Percentiles rank a stretch among this genome's conserved stretches.
Evolutionary conservation across 2,113 vertebrate species (phyloP).

Genomic region (Antigone vipio): DNA sequence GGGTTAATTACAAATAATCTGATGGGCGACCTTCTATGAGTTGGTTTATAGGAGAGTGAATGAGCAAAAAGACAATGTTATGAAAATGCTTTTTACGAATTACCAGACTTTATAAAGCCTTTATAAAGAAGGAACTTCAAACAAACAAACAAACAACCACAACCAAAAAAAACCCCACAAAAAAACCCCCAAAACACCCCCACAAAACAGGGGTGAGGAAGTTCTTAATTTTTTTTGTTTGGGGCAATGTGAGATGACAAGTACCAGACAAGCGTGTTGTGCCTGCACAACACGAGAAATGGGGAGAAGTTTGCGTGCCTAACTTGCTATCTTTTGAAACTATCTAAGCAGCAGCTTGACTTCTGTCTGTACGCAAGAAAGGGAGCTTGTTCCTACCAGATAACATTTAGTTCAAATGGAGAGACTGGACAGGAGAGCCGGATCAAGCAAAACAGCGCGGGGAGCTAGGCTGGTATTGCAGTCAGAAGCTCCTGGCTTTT

Average conservation of each 20-base stretch:
- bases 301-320: background rate
- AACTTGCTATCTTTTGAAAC: background rate
- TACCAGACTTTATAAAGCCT: background rate
- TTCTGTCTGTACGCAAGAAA: background rate
- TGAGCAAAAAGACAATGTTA: background rate
- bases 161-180: too few species aligned
- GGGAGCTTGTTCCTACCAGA: background rate
- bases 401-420: rapidly evolving
- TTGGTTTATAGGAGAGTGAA: background rate
- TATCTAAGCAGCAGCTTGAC: background rate
- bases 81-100: background rate
- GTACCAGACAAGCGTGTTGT: rapidly evolving
- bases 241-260: background rate
- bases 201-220: background rate
- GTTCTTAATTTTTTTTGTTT: background rate
- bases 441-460: rapidly evolving
- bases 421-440: background rate
- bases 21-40: background rate
- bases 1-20: background rate
- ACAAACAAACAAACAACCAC: too few species aligned
- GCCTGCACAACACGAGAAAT: background rate
- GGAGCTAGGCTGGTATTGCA: background rate
- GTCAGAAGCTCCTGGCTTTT: background rate
- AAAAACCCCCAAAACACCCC: too few species aligned
- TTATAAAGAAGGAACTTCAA: background rate